Conservation (phyloP, 1,140 invertebrate species). For the Drepana arcuata region DNA sequence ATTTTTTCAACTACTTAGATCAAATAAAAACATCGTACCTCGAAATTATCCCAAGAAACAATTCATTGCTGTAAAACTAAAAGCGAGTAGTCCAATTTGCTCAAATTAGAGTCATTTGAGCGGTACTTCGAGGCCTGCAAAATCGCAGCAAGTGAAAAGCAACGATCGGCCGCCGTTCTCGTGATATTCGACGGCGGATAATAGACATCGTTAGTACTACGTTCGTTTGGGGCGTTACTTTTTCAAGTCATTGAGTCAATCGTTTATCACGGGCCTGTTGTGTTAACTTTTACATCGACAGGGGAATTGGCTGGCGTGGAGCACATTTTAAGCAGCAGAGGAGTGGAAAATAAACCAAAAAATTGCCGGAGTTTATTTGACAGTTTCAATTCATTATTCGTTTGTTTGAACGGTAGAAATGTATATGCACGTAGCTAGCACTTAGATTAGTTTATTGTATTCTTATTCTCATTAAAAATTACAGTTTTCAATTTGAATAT, state of each 20-base stretch:
- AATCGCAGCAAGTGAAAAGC: constrained; percentile 27
- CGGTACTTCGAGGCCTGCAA: constrained; percentile 10
- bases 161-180: constrained; percentile 22
- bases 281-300: constrained; percentile 53
- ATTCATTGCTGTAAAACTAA: constrained; percentile 7
- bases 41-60: constrained; percentile 2
- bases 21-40: too few species aligned
- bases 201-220: constrained; percentile 57
- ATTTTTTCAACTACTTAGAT: too few species aligned
- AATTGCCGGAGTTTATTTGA: too few species aligned
- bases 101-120: constrained; percentile 22
- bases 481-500: too few species aligned
- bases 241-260: constrained; percentile 69
- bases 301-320: constrained; percentile 12
- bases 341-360: too few species aligned
- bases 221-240: constrained; percentile 57
- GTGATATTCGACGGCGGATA: constrained; percentile 43
- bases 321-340: too few species aligned
- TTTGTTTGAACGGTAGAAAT: too few species aligned
- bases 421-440: too few species aligned
- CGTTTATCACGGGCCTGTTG: constrained; percentile 66
- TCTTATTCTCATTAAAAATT: too few species aligned
- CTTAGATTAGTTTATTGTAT: too few species aligned
- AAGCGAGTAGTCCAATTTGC: constrained; percentile 11
- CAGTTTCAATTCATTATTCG: too few species aligned